phyloP scores from a whole-genome alignment of 2,113 vertebrate genomes.

The Setophaga petechia region DNA sequence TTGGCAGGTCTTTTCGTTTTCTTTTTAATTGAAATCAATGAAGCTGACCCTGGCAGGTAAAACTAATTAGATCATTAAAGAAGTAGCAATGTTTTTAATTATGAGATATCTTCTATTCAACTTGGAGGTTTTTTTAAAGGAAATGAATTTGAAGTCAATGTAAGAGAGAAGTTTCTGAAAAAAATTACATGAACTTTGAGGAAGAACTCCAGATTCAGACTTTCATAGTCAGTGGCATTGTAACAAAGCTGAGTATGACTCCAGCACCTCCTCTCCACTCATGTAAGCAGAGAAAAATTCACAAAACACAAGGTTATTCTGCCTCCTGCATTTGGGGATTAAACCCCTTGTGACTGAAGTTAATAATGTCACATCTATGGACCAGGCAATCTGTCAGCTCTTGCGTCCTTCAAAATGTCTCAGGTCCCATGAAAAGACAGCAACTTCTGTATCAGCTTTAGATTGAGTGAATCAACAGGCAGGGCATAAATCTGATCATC shows the following conservation, averaged over 20 bases:
- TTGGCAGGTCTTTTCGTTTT: slow-evolving; percentile 5
- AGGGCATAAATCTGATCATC: not conserved
- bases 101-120: slow-evolving; percentile 11
- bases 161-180: not conserved
- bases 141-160: not conserved
- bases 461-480: not conserved
- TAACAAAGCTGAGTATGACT: not conserved
- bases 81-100: slow-evolving; percentile 41
- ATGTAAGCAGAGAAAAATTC: not conserved
- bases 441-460: not conserved
- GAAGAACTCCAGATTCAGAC: not conserved
- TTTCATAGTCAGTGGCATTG: not conserved
- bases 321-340: not conserved
- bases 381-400: not conserved
- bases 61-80: slow-evolving; percentile 49
- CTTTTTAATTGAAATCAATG: slow-evolving; percentile 44
- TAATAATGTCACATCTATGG: not conserved
- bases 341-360: not conserved
- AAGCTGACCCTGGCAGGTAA: slow-evolving; percentile 26
- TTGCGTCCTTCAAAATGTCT: not conserved
- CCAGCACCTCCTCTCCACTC: not conserved
- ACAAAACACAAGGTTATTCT: not conserved
- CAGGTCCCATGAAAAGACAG: not conserved
- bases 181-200: not conserved
- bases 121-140: not conserved